Conservation (phyloP, 2,797 vertebrate species). For the Chrosomus eos region DNA sequence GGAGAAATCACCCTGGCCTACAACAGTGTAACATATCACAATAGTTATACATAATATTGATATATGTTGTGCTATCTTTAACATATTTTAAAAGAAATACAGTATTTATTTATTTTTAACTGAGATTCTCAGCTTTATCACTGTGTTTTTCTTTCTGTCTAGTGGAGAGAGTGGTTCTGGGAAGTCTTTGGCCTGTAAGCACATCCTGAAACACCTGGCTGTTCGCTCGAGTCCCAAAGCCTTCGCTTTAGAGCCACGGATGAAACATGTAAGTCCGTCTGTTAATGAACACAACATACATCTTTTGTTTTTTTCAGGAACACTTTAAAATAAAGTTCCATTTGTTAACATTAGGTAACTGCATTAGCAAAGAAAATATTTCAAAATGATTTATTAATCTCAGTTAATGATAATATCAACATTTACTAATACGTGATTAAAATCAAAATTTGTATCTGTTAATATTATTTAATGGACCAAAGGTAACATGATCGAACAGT, state of each 20-base stretch:
- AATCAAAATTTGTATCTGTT: neutral
- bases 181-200: slow-evolving; percentile 90
- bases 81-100: neutral
- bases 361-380: neutral
- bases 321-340: neutral
- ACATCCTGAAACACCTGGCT: slow-evolving; percentile 88
- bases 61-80: neutral
- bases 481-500: neutral
- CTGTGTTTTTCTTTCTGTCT: slow-evolving; percentile 39
- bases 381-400: neutral
- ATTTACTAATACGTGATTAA: neutral
- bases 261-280: slow-evolving; percentile 87
- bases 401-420: neutral
- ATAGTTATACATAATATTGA: neutral
- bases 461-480: neutral
- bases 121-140: neutral
- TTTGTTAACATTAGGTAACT: neutral
- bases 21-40: too few relatives aligned
- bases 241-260: slow-evolving; percentile 81
- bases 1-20: too few relatives aligned
- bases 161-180: slow-evolving; percentile 96
- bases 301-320: too few relatives aligned
- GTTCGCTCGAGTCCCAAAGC: slow-evolving; percentile 81
- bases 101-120: neutral
- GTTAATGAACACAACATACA: neutral